Base-by-base conservation (phyloP, 2,113 vertebrate genomes). In the Cavia porcellus region DNA sequence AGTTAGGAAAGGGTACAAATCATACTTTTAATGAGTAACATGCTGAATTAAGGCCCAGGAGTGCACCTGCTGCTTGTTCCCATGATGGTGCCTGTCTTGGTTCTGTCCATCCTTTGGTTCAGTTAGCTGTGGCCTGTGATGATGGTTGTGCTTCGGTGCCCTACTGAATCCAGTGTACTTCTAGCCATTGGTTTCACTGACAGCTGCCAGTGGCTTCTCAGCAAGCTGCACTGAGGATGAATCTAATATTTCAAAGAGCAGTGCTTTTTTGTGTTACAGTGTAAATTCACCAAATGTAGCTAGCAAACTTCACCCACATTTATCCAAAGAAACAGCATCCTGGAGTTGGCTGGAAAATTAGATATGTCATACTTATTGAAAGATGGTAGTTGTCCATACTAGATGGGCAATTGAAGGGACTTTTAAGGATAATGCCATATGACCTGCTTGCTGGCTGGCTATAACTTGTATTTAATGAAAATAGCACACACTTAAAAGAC, bases 341-440 rank as follows among this genome's bases (percentile, higher is more conserved):
- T 14, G 30, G 11, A 74, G 57, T 38, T 52, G 7, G 10, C 32
- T 57, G 52, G 8, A 59, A 90, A 75, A 47, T 2, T 82, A 83
- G 24, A 25, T 75, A 5, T 35, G 47, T 93, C 75, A 66, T 3
- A 35, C 22, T 45, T 85, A 3, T n/a, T 89, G 10, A 86, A 11
- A 55, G 50, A 59, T 57, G 38, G 47, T 82, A 55, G 28, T 80
- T 17, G 47, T 79, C 68, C 88, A 5, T 47, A 61, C 24, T 68
- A 38, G 68, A 35, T 50, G 62, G 52, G 0, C 77, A 89, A 74
- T 64, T 72, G 50, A 85, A 74, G 52, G 57, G 35, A 7, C 38
- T 88, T 91, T 64, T 68, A 70, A 70, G n/a, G 75, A 92, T 88
- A 68, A 62, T 77, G 87, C 70, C 84, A 14, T 57, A 28, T 82